Conservation (phyloP, 2,888 invertebrate species). For the Drosophila birchii region DNA sequence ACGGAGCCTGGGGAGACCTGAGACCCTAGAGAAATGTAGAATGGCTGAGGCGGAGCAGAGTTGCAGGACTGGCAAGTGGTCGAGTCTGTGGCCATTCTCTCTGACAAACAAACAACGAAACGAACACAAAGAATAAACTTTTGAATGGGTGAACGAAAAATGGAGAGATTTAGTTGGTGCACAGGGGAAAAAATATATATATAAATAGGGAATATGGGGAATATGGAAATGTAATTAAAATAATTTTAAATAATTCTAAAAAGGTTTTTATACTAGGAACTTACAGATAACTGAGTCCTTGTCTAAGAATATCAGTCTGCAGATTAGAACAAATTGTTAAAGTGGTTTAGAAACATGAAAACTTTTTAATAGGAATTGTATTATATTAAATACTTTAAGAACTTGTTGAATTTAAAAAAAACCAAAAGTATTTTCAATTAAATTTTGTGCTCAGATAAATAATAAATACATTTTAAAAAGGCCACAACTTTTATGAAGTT, state of each 20-base stretch:
- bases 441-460: too few species aligned
- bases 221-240: constrained; percentile 3
- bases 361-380: too few species aligned
- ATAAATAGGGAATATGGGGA: too few species aligned
- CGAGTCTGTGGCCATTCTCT: constrained; percentile 39
- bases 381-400: too few species aligned
- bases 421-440: too few species aligned
- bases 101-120: constrained; percentile 45
- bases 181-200: not conserved
- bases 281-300: not conserved
- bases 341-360: not conserved
- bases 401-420: too few species aligned
- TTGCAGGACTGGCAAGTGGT: constrained; percentile 39
- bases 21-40: constrained; percentile 10
- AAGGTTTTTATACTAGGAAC: not conserved
- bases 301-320: not conserved
- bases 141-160: constrained; percentile 32
- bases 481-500: too few species aligned
- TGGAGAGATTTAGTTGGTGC: constrained; percentile 5
- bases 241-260: not conserved
- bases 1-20: constrained; percentile 11
- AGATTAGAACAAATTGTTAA: not conserved
- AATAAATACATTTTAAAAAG: too few species aligned
- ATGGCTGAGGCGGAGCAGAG: constrained; percentile 13
- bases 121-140: constrained; percentile 45